Conservation (phyloP, 2,888 invertebrate species). For the Galerucella nymphaeae region DNA sequence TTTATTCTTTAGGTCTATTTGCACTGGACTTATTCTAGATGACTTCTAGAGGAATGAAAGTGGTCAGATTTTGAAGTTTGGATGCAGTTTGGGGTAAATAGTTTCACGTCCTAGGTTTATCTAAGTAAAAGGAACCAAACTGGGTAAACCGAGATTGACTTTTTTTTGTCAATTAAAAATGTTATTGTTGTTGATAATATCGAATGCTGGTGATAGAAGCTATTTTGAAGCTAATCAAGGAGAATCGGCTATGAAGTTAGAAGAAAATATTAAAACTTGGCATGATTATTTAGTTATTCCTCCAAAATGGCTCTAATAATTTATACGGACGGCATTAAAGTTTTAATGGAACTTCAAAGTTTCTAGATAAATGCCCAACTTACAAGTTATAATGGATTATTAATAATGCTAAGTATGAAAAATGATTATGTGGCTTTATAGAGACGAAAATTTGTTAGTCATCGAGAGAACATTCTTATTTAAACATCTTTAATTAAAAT, state of each 20-base stretch:
- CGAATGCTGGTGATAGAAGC: not conserved
- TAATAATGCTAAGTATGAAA: conserved; percentile 46
- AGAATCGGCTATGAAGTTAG: not conserved
- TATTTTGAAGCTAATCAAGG: not conserved
- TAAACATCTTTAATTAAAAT: too few species aligned
- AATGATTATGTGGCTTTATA: conserved; percentile 33
- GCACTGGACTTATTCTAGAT: too few species aligned
- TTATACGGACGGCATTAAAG: conserved; percentile 46
- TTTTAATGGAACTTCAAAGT: conserved; percentile 48
- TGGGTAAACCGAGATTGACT: not conserved
- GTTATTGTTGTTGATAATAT: not conserved
- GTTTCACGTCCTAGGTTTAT: too few species aligned
- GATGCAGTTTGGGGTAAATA: too few species aligned
- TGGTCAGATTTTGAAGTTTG: too few species aligned
- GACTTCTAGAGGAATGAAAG: too few species aligned
- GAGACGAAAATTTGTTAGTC: conserved; percentile 20
- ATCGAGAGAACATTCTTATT: conserved; percentile 6
- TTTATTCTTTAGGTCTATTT: too few species aligned
- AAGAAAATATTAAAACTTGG: conserved; percentile 16
- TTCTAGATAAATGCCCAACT: conserved; percentile 44
- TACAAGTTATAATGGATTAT: conserved; percentile 47
- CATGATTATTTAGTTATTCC: conserved; percentile 45
- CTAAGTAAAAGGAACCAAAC: not conserved
- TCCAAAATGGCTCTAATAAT: conserved; percentile 46
- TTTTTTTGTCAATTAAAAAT: not conserved